A percentile compares a stretch with the other conserved stretches of the same genome.
phyloP scores from a whole-genome alignment of 2,797 vertebrate genomes.

The Microctenopoma steveboyesi region DNA sequence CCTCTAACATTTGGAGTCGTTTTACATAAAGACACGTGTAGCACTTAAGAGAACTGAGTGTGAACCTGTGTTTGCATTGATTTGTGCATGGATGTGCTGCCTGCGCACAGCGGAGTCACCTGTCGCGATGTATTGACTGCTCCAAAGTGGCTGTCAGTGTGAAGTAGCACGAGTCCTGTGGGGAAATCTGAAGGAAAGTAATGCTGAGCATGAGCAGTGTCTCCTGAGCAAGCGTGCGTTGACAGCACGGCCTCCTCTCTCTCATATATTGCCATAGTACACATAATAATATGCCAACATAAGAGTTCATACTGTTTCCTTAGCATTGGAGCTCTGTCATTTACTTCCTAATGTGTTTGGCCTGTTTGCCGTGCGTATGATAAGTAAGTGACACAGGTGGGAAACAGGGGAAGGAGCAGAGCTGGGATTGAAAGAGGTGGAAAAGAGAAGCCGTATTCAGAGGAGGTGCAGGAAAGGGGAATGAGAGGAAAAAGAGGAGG shows the following conservation, averaged over 20 bases:
- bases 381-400: not conserved
- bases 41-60: not conserved
- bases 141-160: conserved; percentile 78
- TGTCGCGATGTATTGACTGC: conserved; percentile 72
- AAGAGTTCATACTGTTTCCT: not conserved
- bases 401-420: not conserved
- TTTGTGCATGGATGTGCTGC: conserved; percentile 33
- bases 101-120: conserved; percentile 57
- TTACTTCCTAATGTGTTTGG: too few species aligned
- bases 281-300: not conserved
- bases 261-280: conserved; percentile 14
- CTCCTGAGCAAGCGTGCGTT: conserved; percentile 33
- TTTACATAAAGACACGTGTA: not conserved
- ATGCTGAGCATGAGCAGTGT: conserved; percentile 67
- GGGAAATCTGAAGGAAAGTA: conserved; percentile 64
- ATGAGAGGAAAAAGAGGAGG: conserved; percentile 51
- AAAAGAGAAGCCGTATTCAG: conserved; percentile 44
- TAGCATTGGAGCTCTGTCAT: not conserved
- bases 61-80: conserved; percentile 5
- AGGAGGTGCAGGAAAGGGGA: conserved; percentile 35
- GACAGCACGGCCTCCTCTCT: conserved; percentile 2
- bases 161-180: conserved; percentile 77
- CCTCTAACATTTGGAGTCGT: too few species aligned
- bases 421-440: conserved; percentile 5
- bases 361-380: not conserved